Percentiles rank a stretch among this genome's conserved stretches.
These are phyloP conservation scores for Sitta carolinensis DNA, from an alignment of 2,797 vertebrate genomes.

Conservation along the genomic window DNA sequence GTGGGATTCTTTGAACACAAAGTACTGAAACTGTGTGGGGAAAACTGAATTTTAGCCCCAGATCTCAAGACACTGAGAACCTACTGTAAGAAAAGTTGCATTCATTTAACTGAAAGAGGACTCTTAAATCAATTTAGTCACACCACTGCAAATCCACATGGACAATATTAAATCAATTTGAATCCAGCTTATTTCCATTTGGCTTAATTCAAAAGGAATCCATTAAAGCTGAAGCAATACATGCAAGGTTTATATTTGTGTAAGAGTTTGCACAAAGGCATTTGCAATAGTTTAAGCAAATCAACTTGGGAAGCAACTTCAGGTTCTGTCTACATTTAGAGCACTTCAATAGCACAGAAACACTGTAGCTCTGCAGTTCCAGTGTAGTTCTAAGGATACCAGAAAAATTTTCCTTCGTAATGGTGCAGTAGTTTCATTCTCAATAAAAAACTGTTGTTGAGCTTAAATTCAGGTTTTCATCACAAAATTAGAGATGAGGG, in stretches of 20 bases:
- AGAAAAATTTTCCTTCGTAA: neutral
- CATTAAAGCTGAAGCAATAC: conserved; percentile 5
- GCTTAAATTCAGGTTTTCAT: neutral
- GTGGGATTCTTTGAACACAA: neutral
- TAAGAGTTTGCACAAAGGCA: neutral
- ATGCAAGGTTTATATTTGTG: neutral
- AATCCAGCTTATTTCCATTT: conserved; percentile 1
- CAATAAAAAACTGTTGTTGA: neutral
- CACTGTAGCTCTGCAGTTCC: neutral
- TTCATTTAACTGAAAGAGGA: neutral
- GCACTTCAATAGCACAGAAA: neutral
- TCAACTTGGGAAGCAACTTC: neutral
- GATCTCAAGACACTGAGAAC: neutral
- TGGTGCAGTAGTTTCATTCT: neutral
- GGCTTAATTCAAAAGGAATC: conserved; percentile 49
- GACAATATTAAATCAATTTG: conserved; percentile 52
- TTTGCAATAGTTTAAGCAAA: conserved; percentile 4
- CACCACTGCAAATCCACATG: neutral
- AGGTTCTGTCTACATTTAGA: neutral
- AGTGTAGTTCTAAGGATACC: neutral
- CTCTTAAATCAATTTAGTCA: conserved; percentile 24
- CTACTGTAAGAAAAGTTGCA: neutral
- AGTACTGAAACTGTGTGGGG: neutral
- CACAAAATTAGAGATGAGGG: neutral
- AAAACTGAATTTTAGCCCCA: neutral